Conservation (phyloP, 2,888 invertebrate species). For the Adelphocoris suturalis region DNA sequence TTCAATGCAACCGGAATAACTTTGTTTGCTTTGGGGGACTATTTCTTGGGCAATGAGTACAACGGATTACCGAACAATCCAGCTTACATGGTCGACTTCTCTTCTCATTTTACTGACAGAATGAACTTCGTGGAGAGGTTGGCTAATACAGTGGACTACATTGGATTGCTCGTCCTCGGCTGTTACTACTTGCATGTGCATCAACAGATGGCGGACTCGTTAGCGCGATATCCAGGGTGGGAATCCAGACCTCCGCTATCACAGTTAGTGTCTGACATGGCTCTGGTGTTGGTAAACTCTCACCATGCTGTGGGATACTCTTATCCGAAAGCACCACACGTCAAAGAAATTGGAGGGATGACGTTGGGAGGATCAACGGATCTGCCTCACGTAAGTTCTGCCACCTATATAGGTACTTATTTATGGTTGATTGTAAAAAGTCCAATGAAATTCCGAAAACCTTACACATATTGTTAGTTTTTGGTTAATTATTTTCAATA, state of each 20-base stretch:
- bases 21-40: background rate
- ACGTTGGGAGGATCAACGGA: background rate
- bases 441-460: background rate
- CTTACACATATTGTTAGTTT: no score
- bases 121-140: constrained; percentile 60
- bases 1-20: background rate
- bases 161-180: background rate
- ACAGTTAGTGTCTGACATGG: constrained; percentile 71
- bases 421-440: background rate
- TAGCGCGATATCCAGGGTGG: constrained; percentile 73
- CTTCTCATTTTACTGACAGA: constrained; percentile 11
- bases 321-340: constrained; percentile 83
- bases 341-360: constrained; percentile 91
- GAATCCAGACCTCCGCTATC: constrained; percentile 70
- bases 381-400: background rate
- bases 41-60: background rate
- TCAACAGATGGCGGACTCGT: constrained; percentile 70
- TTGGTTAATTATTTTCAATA: background rate
- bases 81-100: constrained; percentile 57
- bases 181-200: constrained; percentile 73
- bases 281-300: constrained; percentile 73
- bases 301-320: constrained; percentile 62
- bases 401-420: background rate
- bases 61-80: constrained; percentile 54
- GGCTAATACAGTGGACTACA: constrained; percentile 40